A percentile compares a stretch with the other conserved stretches of the same genome.
These are phyloP conservation scores for Leucophora obtusa DNA, from an alignment of 2,888 invertebrate genomes.

Conservation along the genomic window DNA sequence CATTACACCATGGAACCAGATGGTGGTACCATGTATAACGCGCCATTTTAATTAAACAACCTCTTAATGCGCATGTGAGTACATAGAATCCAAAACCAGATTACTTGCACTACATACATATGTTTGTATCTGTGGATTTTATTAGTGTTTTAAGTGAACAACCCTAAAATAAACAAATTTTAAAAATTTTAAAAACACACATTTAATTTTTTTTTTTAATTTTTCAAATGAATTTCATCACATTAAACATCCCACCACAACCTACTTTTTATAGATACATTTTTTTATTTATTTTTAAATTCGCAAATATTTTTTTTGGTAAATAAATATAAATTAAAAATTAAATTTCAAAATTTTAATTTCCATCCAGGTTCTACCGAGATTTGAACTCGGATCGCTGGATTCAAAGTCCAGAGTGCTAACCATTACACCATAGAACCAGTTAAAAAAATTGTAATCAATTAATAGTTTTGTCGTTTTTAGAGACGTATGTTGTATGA, in stretches of 20 bases:
- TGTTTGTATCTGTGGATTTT: background rate
- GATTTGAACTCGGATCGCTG: constrained; percentile 80
- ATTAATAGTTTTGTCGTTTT: constrained; percentile 1
- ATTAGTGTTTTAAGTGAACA: background rate
- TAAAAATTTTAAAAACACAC: too few species aligned
- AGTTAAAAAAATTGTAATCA: background rate
- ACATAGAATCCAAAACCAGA: background rate
- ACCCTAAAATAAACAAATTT: constrained; percentile 42
- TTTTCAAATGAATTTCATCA: too few species aligned
- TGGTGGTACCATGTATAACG: background rate
- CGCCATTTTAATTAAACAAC: background rate
- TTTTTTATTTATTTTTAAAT: too few species aligned
- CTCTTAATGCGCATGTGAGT: constrained; percentile 50
- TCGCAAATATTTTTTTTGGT: too few species aligned
- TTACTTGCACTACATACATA: constrained; percentile 31
- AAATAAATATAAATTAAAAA: too few species aligned
- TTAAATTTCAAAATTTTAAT: too few species aligned
- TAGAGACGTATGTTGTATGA: too few species aligned
- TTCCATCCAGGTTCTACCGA: constrained; percentile 78
- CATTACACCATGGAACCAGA: constrained; percentile 76
- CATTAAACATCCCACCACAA: too few species aligned
- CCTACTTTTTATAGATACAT: too few species aligned
- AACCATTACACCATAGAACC: constrained; percentile 75
- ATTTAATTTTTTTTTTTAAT: too few species aligned
- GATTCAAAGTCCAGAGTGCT: constrained; percentile 73